Percentiles rank a stretch among this genome's conserved stretches.
phyloP scores from a whole-genome alignment of 2,797 vertebrate species.

The Protonibea diacanthus region DNA sequence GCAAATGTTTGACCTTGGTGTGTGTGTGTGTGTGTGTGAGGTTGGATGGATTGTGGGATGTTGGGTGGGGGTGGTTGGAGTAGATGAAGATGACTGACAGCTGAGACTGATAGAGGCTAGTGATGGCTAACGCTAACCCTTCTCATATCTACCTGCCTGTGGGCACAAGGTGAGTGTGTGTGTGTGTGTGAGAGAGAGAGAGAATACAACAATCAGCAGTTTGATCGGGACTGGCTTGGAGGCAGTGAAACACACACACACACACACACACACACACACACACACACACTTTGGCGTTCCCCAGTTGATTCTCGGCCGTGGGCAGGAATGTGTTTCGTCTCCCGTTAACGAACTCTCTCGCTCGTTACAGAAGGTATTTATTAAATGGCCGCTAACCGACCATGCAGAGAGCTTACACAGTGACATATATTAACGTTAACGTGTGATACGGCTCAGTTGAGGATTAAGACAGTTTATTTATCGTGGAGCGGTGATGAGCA shows the following conservation, averaged over 20 bases:
- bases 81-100: slow-evolving; percentile 59
- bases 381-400: background rate
- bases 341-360: slow-evolving; percentile 6
- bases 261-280: too few relatives aligned
- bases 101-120: slow-evolving; percentile 19
- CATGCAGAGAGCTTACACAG: too few relatives aligned
- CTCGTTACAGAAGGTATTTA: slow-evolving; percentile 5
- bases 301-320: background rate
- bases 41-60: background rate
- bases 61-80: background rate
- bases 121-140: slow-evolving; percentile 16
- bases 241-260: background rate
- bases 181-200: background rate
- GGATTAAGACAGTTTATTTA: too few relatives aligned
- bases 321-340: background rate
- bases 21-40: slow-evolving; percentile 9
- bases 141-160: slow-evolving; percentile 26
- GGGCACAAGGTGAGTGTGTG: slow-evolving; percentile 9
- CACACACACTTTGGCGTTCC: background rate
- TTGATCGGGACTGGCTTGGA: slow-evolving; percentile 15
- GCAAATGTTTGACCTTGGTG: slow-evolving; percentile 15
- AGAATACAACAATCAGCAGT: slow-evolving; percentile 24
- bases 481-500: too few relatives aligned
- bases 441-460: too few relatives aligned
- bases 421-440: too few relatives aligned